Percentiles rank a stretch among this genome's conserved stretches.
Evolutionary conservation across 2,888 invertebrate species (phyloP).

Genomic region (Stegana nigrithorax): DNA sequence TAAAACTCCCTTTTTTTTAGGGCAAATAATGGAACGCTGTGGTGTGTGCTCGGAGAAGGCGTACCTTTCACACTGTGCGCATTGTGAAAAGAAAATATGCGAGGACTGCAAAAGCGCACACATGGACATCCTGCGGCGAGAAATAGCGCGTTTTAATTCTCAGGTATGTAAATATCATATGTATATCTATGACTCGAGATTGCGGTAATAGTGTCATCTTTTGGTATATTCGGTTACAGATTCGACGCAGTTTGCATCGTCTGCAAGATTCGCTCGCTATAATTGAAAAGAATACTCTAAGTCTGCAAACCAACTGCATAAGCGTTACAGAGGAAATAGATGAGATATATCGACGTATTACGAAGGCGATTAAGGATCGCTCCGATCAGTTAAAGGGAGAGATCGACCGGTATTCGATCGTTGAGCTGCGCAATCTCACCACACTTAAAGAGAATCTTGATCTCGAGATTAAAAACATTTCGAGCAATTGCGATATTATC

Average conservation of each 20-base stretch:
- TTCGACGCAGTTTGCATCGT: slow-evolving; percentile 87
- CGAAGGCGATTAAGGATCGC: slow-evolving; percentile 90
- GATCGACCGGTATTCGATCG: slow-evolving; percentile 90
- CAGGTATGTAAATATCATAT: slow-evolving; percentile 74
- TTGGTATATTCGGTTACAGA: slow-evolving; percentile 63
- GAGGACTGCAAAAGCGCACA: slow-evolving; percentile 96
- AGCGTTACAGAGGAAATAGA: slow-evolving; percentile 94
- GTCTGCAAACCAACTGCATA: slow-evolving; percentile 88
- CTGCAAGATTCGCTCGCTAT: slow-evolving; percentile 86
- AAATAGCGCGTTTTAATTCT: slow-evolving; percentile 89
- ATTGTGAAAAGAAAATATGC: slow-evolving; percentile 98
- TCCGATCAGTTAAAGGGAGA: slow-evolving; percentile 88
- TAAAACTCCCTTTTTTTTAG: slow-evolving; percentile 37
- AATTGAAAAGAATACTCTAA: slow-evolving; percentile 89
- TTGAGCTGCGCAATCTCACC: slow-evolving; percentile 86
- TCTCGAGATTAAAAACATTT: slow-evolving; percentile 93
- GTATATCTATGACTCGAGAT: not conserved
- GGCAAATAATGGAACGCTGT: slow-evolving; percentile 92
- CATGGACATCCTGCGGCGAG: slow-evolving; percentile 93
- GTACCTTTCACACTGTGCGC: slow-evolving; percentile 88
- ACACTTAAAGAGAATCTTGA: slow-evolving; percentile 93
- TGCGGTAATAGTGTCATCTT: not conserved
- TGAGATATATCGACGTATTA: slow-evolving; percentile 87
- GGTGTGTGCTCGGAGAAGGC: slow-evolving; percentile 94
- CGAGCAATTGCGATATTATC: slow-evolving; percentile 95